Evolutionary conservation across 2,797 vertebrate species (phyloP), one percentile per base, ranked within the genome.

Genomic region (Periparus ater): DNA sequence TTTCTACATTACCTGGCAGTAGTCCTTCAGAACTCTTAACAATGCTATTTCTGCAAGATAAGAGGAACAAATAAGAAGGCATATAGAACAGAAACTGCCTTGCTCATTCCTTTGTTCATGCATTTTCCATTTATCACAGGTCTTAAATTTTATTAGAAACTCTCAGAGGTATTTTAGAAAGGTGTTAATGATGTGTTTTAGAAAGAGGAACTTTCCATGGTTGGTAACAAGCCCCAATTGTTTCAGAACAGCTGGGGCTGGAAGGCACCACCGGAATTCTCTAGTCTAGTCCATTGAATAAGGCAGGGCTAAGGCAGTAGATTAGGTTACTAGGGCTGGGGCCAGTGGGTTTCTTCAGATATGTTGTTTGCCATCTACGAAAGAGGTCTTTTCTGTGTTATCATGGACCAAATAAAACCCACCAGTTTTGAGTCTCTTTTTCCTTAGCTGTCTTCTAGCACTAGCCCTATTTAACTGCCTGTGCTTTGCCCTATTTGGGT

Each of bases 401-500:
- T 17, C 15, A 29, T 7, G 10, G 42, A 32, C 10, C 4, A 22
- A 54, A 83, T 76, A 66, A 38, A 50, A 7, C 0, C 1, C 16
- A 48, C 3, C 21, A 44, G 7, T 66, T 76, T 58, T 54, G 32
- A 80, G 18, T 44, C 22, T 50, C 30, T 7, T 9, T 55, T 55
- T 81, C 15, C 26, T 62, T 21, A 34, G 34, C 9, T 11, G 19
- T 45, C 2, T n/a, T 14, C 48, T 50, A 34, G 13, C 21, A 29
- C 9, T 26, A 74, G 11, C 6, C 17, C 7, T 26, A 3, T 47
- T 57, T 51, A 12, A 14, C 12, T 51, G 22, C 11, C 22, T 70
- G 11, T 47, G 11, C 16, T 50, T 26, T 45, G 9, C 6, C 26
- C 9, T 0, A 0, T 47, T 51, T 42, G 20, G 22, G 9, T 62